Conservation (phyloP, 2,797 vertebrate species). For the Hafferia zeledoni region DNA sequence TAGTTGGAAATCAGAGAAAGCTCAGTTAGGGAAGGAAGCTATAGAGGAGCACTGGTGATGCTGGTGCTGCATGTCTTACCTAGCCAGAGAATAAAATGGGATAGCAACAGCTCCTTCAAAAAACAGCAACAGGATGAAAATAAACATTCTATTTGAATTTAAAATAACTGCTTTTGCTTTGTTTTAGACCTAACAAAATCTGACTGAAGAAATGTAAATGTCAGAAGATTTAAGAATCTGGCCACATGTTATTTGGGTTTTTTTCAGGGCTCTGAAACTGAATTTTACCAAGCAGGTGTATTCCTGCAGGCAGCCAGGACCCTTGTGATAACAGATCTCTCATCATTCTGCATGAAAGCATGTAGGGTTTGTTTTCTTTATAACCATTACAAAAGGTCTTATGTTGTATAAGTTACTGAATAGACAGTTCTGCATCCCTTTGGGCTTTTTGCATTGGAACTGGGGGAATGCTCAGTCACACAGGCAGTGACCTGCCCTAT, state of each 20-base stretch:
- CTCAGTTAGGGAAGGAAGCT: neutral
- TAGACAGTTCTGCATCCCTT: neutral
- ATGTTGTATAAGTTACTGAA: neutral
- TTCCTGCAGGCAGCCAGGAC: neutral
- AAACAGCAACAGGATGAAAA: neutral
- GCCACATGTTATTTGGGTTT: neutral
- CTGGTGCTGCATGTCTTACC: neutral
- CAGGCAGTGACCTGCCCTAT: neutral
- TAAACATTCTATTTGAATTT: neutral
- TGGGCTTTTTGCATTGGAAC: neutral
- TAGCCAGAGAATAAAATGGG: neutral
- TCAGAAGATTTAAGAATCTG: neutral
- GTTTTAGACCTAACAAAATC: neutral
- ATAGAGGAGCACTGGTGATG: neutral
- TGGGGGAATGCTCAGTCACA: accelerated
- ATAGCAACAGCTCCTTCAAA: neutral
- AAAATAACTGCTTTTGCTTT: neutral
- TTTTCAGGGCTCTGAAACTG: neutral
- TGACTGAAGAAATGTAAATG: neutral
- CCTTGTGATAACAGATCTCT: neutral
- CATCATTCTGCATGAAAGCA: neutral
- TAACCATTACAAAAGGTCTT: neutral
- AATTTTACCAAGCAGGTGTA: neutral
- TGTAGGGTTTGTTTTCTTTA: neutral
- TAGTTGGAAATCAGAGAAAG: slow-evolving; percentile 15